These are phyloP conservation scores for Polyodon spathula DNA, from an alignment of 2,113 vertebrate species.

Conservation along the genomic window DNA sequence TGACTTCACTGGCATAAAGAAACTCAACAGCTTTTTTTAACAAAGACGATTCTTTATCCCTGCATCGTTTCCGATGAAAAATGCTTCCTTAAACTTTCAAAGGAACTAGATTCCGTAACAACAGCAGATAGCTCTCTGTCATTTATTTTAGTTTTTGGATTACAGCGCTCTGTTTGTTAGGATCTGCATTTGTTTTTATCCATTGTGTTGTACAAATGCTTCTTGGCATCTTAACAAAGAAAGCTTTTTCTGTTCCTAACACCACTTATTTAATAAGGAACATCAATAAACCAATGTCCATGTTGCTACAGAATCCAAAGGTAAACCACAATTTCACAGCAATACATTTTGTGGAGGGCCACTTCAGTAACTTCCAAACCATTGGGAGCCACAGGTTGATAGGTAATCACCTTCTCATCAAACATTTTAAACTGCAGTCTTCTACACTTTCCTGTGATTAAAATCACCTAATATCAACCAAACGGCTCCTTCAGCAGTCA, in stretches of 20 bases:
- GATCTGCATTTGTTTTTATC: constrained; percentile 2
- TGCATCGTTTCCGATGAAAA: neutral
- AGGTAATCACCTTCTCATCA: too few relatives aligned
- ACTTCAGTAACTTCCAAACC: too few relatives aligned
- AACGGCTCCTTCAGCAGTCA: too few relatives aligned
- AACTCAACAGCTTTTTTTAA: too few relatives aligned
- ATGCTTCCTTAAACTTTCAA: neutral
- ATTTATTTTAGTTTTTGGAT: neutral
- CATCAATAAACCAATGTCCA: neutral
- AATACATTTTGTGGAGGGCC: neutral
- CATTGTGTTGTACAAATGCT: neutral
- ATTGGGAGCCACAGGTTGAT: too few relatives aligned
- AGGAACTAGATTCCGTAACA: neutral
- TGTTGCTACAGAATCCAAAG: neutral
- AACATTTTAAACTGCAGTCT: too few relatives aligned
- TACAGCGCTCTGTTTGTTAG: neutral
- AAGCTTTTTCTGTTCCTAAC: neutral
- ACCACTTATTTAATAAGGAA: neutral
- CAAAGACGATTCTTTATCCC: too few relatives aligned
- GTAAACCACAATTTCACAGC: neutral
- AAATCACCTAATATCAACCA: too few relatives aligned
- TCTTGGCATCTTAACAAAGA: neutral
- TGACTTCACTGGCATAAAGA: too few relatives aligned
- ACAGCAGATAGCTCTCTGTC: neutral
- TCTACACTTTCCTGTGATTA: too few relatives aligned